A percentile compares a stretch with the other conserved stretches of the same genome.
Conservation (phyloP, 1,140 invertebrate species). For the Drosophila persimilis region DNA sequence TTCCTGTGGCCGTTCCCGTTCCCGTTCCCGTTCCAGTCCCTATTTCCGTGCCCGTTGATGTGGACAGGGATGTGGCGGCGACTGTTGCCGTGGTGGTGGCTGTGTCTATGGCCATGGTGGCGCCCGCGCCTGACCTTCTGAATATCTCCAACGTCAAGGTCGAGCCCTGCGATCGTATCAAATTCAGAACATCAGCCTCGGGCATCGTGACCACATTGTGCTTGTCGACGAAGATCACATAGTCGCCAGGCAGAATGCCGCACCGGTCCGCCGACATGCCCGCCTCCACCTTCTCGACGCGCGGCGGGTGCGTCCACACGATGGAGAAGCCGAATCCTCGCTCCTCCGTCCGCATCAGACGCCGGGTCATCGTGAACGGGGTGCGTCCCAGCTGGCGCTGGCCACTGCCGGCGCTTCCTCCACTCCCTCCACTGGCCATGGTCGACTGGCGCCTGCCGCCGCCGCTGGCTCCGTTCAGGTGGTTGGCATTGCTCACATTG, state of each 20-base stretch:
- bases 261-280: conserved; percentile 91
- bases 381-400: conserved; percentile 86
- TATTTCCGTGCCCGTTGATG: conserved; percentile 60
- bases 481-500: conserved; percentile 64
- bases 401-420: conserved; percentile 12
- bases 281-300: conserved; percentile 92
- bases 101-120: conserved; percentile 15
- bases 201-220: conserved; percentile 92
- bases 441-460: conserved; percentile 54
- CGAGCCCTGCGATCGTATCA: conserved; percentile 86
- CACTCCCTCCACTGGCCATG: conserved; percentile 21
- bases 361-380: conserved; percentile 91
- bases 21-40: conserved; percentile 9
- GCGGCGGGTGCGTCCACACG: conserved; percentile 95
- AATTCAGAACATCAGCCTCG: conserved; percentile 89
- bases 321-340: conserved; percentile 93
- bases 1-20: conserved; percentile 13
- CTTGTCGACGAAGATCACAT: conserved; percentile 93
- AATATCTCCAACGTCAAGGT: conserved; percentile 90
- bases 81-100: conserved; percentile 57
- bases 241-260: conserved; percentile 91
- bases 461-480: conserved; percentile 50
- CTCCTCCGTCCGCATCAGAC: conserved; percentile 85
- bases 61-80: conserved; percentile 33
- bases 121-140: conserved; percentile 84